Evolutionary conservation across 2,888 invertebrate genomes (phyloP), one percentile per base, ranked within the genome.

Genomic region (Stenolophus ochropezus): DNA sequence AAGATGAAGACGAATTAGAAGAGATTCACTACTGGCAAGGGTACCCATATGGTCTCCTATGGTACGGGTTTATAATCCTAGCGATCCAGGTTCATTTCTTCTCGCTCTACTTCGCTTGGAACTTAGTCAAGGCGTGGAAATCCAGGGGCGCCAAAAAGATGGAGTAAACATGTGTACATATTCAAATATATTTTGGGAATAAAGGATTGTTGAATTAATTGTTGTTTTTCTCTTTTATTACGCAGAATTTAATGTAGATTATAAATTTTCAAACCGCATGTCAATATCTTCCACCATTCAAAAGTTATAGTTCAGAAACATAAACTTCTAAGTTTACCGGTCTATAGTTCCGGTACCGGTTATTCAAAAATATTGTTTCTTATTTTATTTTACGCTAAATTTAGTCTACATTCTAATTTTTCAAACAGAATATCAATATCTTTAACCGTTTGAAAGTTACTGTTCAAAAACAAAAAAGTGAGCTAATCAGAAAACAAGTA

Each of bases 1-100:
- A 93, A 74, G 93, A 94, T 74, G 92, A 92, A 71, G 92, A 93
- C 73, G 92, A 93, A 81, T 92, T 96, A 85, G 92, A 94, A 74
- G n/a, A 49, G n/a, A 73, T 77, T 58, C 20, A 23, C 71, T 42
- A 56, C 20, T 81, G 90, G 76, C 90, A 97, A 96, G 96, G 94
- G 14, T 95, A 96, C 88, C 98, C 98, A 0, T 96, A 97, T 87
- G 97, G 97, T 14, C 91, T 98, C 23, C 91, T 98, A 83, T 98
- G 97, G 98, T 97, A 96, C 88, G 95, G 94, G 82, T 98, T 98
- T 89, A 93, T 98, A 83, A 90, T 96, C 61, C 90, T 96, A 8
- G 96, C 96, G 4, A 92, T 96, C 51, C 98, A 98, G 91, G 94
- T 98, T 75, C 97, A 97, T 89, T 91, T 93, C 84, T 96, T 97